phyloP scores from a whole-genome alignment of 2,888 invertebrate species.

The Heliconius ethilla region DNA sequence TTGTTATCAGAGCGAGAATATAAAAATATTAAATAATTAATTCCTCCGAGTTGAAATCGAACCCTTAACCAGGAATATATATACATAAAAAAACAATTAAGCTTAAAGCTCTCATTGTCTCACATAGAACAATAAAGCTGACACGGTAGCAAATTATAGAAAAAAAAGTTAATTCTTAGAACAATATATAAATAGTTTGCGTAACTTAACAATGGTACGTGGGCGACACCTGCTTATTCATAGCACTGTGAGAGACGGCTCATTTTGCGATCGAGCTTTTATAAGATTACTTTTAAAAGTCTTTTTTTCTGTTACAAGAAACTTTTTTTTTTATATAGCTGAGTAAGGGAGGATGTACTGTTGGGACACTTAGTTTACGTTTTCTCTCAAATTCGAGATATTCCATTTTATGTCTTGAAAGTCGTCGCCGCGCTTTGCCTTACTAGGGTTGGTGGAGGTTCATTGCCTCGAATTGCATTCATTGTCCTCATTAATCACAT shows the following conservation, averaged over 20 bases:
- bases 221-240: constrained; percentile 20
- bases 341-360: background rate
- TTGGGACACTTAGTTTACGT: no score
- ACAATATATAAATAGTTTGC: constrained; percentile 9
- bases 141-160: constrained; percentile 8
- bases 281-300: background rate
- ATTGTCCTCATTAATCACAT: no score
- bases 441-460: no score
- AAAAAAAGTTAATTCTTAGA: background rate
- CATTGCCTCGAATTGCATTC: no score
- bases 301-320: background rate
- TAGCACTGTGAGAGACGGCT: background rate
- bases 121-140: background rate
- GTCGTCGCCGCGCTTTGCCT: no score
- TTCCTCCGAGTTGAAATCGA: no score
- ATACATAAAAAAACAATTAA: background rate
- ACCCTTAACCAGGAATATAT: background rate
- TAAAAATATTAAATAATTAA: no score
- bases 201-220: constrained; percentile 18
- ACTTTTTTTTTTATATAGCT: background rate
- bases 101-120: constrained; percentile 9
- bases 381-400: no score
- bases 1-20: no score
- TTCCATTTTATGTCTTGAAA: no score
- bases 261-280: constrained; percentile 17